Evolutionary conservation across 2,888 invertebrate species (phyloP), one percentile per base, ranked within the genome.

Genomic region (Scaptomyza tumidula): DNA sequence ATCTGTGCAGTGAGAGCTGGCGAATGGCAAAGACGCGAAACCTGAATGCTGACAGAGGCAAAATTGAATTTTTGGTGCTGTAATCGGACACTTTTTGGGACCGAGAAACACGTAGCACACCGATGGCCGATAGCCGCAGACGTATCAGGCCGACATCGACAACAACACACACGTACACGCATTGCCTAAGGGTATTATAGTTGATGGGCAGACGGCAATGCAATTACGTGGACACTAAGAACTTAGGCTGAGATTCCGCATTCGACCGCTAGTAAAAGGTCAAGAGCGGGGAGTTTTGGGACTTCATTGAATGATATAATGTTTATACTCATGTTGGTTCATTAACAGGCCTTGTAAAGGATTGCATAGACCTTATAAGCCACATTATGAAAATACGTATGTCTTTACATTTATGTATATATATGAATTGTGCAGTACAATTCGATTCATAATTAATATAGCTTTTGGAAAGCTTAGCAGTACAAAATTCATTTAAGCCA

Each of bases 51-150:
- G 49, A 19, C 57, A 46, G 45, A 24, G 24, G 24, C 59, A 70
- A 68, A 75, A 64, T 70, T 65, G 43, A 74, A 63, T 63, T 63
- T 39, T 31, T 44, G 24, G 14, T 13, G 37, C 60, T 65, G 66
- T 66, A 81, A 85, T 81, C 60, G 66, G 69, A 76, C 64, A 76
- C 75, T 55, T 55, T 62, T 45, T 49, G 41, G 44, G 41, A 6
- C 53, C 61, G 44, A 44, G 39, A 63, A 55, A 62, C 55, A 71
- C 39, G 55, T 50, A 52, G 52, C 53, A 16, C 33, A 35, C 35
- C 19, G 19, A 19, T 19, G 19, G 19, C 19, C 35, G 50, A 49
- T 48, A 55, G 53, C 62, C 58, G 19, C 52, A 72, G 35, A 13
- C 27, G 27, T 31, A 14, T 39, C 39, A 14, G 39, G n/a, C 33